phyloP scores from a whole-genome alignment of 2,113 vertebrate species.

The Lepus americanus region DNA sequence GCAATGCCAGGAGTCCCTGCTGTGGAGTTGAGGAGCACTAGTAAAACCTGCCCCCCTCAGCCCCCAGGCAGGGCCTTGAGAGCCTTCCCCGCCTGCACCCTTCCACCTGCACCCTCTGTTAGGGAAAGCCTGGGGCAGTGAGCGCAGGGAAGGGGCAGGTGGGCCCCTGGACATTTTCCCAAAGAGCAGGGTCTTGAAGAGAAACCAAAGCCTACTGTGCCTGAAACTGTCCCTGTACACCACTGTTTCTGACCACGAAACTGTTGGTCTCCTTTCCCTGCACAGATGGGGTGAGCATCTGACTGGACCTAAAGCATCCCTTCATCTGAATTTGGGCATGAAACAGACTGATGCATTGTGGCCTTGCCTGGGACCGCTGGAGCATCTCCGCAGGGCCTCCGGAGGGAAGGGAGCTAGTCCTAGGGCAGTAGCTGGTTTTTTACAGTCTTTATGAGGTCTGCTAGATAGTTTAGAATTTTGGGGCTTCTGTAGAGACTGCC shows the following conservation, averaged over 20 bases:
- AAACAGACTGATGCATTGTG: background rate
- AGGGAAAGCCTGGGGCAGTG: background rate
- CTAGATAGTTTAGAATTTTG: background rate
- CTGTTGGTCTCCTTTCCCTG: background rate
- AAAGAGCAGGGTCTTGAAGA: background rate
- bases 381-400: background rate
- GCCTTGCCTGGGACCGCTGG: conserved; percentile 11
- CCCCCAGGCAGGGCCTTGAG: background rate
- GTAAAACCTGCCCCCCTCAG: background rate
- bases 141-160: background rate
- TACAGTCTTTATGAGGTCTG: background rate
- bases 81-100: background rate
- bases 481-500: conserved; percentile 1
- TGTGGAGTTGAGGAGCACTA: background rate
- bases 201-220: background rate
- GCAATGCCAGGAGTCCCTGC: background rate
- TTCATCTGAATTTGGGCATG: background rate
- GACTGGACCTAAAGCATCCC: background rate
- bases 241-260: background rate
- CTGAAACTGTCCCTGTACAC: background rate
- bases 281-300: background rate
- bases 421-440: background rate
- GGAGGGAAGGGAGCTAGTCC: background rate
- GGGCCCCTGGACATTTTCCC: background rate
- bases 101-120: background rate